These are phyloP conservation scores for Hybognathus amarus DNA, from an alignment of 2,797 vertebrate species.

Conservation along the genomic window DNA sequence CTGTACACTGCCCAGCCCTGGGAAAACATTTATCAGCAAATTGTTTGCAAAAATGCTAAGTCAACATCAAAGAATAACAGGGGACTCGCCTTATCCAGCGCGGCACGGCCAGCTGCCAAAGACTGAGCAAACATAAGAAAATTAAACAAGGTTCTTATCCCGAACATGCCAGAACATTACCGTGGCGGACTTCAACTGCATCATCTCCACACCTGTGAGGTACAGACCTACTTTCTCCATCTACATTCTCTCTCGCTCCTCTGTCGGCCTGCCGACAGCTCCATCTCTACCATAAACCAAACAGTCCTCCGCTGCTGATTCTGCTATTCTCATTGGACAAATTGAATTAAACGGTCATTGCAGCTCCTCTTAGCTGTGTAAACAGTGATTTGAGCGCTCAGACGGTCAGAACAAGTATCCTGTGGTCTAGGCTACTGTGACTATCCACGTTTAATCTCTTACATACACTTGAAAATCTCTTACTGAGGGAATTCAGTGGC, in stretches of 20 bases:
- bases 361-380: conserved; percentile 45
- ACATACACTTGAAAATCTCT: conserved; percentile 35
- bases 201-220: conserved; percentile 11
- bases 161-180: conserved; percentile 2
- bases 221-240: not conserved
- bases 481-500: conserved; percentile 14
- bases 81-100: conserved; percentile 5
- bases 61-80: conserved; percentile 37
- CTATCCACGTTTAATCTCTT: conserved; percentile 37
- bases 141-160: conserved; percentile 42
- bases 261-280: not conserved
- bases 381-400: conserved; percentile 28
- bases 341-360: conserved; percentile 40
- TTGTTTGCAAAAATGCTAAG: conserved; percentile 48
- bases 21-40: conserved; percentile 56
- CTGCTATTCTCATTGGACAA: conserved; percentile 36
- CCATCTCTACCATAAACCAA: conserved; percentile 2
- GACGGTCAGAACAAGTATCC: conserved; percentile 19
- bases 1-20: conserved; percentile 29
- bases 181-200: not conserved
- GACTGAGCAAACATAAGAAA: conserved; percentile 9
- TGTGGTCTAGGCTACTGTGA: conserved; percentile 31
- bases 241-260: not conserved
- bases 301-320: not conserved
- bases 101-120: conserved; percentile 31